Base-by-base conservation (phyloP, 2,797 vertebrate species). In the Aulostomus chinensis region DNA sequence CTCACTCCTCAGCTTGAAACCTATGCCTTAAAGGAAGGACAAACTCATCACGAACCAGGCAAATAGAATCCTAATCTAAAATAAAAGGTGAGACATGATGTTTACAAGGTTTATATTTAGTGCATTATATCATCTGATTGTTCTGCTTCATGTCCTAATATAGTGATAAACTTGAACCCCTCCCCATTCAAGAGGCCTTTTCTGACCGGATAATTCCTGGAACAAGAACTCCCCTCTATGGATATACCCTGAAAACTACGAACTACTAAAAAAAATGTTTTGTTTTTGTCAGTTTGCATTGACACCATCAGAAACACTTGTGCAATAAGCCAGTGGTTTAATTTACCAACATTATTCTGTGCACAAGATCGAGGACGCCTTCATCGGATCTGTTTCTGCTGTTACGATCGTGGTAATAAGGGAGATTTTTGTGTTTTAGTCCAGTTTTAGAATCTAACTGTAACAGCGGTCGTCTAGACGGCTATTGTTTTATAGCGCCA, bases 1-100 rank as follows among this genome's bases (percentile, higher is more conserved):
- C 57, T 78, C 34, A 53, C 59, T 66, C 70, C 60, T 56, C 53
- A 65, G 63, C 67, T 74, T 75, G 53, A 77, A 75, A 83, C 83
- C 78, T 63, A 84, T 86, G 88, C 88, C 88, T 89, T 88, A 89
- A 86, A 78, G 64, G 76, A 84, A 84, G 80, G 78, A 88, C 74
- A 68, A 37, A 58, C 58, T 58, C 55, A 37, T 63, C 62, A 64
- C 80, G 60, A 83, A 73, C 75, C 57, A 78, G 71, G 58, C 72
- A 63, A 84, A 77, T 69, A 61, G 66, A 73, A 70, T 71, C 67
- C 73, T 68, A 73, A 79, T 74, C 65, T 26, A 62, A 66, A 71
- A 68, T 47, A 46, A 55, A 68, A 46, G 54, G 41, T 61, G 52
- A 82, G 76, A 79, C 54, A 56, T 64, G 58, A 73, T 84, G 83